Evolutionary conservation across 2,888 invertebrate species (phyloP).

Genomic region (Rhaphigaster nebulosa): DNA sequence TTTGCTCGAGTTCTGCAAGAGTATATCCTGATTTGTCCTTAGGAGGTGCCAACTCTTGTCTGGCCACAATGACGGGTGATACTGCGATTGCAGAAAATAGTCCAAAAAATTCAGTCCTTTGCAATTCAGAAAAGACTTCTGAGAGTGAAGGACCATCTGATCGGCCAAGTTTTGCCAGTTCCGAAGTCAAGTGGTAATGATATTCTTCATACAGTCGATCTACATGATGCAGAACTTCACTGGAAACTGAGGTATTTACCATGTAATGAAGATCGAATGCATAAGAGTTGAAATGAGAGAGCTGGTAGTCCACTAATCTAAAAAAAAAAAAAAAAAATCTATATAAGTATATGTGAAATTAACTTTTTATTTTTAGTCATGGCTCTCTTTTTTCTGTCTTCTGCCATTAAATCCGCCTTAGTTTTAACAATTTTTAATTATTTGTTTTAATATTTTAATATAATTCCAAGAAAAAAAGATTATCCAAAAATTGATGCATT

Average conservation of each 20-base stretch:
- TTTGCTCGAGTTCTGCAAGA: conserved; percentile 57
- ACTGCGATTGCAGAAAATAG: conserved; percentile 60
- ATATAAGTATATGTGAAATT: no score
- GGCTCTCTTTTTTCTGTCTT: no score
- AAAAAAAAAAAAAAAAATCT: not conserved
- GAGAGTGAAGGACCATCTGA: not conserved
- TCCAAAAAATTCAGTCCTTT: conserved; percentile 60
- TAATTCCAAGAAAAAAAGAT: no score
- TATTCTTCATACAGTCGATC: conserved; percentile 54
- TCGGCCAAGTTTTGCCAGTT: conserved; percentile 16
- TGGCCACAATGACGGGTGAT: conserved; percentile 59
- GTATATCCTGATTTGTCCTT: conserved; percentile 47
- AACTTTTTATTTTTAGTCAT: no score
- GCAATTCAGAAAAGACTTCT: conserved; percentile 58
- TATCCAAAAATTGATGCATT: no score
- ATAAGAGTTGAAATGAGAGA: conserved; percentile 60
- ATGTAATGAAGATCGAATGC: conserved; percentile 60
- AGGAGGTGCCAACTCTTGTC: conserved; percentile 58
- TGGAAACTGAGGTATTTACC: conserved; percentile 60
- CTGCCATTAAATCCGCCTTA: no score
- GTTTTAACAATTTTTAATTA: no score
- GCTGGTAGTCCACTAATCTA: conserved; percentile 61
- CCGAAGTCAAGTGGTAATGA: not conserved
- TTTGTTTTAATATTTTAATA: no score
- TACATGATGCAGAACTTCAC: conserved; percentile 56